These are phyloP conservation scores for Danionella cerebrum DNA, from an alignment of 2,113 vertebrate genomes.

Conservation along the genomic window DNA sequence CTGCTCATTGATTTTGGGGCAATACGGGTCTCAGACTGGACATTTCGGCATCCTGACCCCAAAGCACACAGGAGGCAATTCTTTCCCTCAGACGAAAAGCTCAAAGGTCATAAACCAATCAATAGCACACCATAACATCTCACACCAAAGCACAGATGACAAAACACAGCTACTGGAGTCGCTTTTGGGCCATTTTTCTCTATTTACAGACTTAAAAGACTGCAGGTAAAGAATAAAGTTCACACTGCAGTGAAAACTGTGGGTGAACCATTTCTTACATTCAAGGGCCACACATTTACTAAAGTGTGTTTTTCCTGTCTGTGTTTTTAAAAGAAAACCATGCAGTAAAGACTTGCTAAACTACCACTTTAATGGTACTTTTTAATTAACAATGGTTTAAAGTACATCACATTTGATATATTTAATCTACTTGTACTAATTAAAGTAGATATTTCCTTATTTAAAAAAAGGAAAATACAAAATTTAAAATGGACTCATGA, in stretches of 20 bases:
- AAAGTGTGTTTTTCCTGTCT: too few species aligned
- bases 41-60: constrained; percentile 54
- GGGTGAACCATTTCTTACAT: background rate
- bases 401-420: too few species aligned
- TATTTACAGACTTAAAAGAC: background rate
- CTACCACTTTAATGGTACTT: too few species aligned
- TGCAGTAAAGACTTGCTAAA: too few species aligned
- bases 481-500: too few species aligned
- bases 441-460: too few species aligned
- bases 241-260: background rate
- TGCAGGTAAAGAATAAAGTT: background rate
- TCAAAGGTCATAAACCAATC: constrained; percentile 47
- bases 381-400: too few species aligned
- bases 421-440: too few species aligned
- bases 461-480: too few species aligned
- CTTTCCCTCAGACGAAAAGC: constrained; percentile 50
- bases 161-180: background rate
- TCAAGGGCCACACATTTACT: too few species aligned
- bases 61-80: constrained; percentile 48
- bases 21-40: constrained; percentile 6
- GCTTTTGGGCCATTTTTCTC: background rate
- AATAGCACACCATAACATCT: constrained; percentile 40
- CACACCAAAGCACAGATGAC: background rate
- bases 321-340: too few species aligned
- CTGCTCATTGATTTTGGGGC: constrained; percentile 8